Base-by-base conservation (phyloP, 1,140 invertebrate species). In the Bombus breviceps region DNA sequence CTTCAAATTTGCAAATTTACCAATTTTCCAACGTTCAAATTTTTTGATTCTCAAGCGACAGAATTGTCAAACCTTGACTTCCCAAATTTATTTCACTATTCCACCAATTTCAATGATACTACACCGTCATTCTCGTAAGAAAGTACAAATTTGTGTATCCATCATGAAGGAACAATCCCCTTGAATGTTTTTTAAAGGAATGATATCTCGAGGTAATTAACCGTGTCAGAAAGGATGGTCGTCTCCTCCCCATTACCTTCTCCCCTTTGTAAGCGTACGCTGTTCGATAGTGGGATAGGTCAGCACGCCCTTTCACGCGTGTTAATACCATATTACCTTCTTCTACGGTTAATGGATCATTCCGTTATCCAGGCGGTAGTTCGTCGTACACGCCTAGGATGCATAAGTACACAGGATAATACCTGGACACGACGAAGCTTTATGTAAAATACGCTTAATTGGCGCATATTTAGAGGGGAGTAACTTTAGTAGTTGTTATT, bases 161-260 rank as follows among this genome's bases (percentile, higher is more conserved):
- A 25, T 6, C 22, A 2, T 25, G 13, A 25, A 39, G n/a, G 32
- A 25, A 10, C 18, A n/a, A 0, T 18, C 2, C 15, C 66, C 22
- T 66, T 73, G 43, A 28, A 59, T 39, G 22, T 68, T 87, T 80
- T 89, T 78, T 62, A 68, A 76, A 88, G 87, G 83, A 90, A 87
- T 93, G 82, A 89, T 90, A 89, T 89, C 88, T 81, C 73, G 85
- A 64, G 85, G 88, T 91, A 93, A 93, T 93, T 91, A 91, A 90
- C 85, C 87, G 81, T 78, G 41, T 43, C 64, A 68, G 79, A 37
- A 89, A 87, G 78, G 88, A 71, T 76, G 73, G 82, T 22, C 47
- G 39, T 82, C 83, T 71, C 79, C 66, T 39, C 3, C 82, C 87
- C 57, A 77, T 81, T 86, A 91, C 77, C 87, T 89, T 90, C 88